Evolutionary conservation across 2,888 invertebrate genomes (phyloP), one percentile per base, ranked within the genome.

Genomic region (Nemurella pictetii): DNA sequence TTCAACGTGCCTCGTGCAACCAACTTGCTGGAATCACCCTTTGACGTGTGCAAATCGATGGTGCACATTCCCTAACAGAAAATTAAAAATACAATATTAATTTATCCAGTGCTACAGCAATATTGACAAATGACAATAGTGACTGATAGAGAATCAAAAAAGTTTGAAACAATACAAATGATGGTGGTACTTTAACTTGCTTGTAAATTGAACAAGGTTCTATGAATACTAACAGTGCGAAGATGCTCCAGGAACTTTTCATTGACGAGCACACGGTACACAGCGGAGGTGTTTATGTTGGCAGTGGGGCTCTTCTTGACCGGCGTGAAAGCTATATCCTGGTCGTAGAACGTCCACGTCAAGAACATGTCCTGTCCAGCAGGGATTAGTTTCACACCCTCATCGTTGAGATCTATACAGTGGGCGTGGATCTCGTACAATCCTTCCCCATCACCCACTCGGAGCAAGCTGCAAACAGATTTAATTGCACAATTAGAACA

Each of bases 341-440:
- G 85, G 20, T 85, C 83, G 36, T 83, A 83, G 80, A 85, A 85
- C 5, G 7, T 15, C 85, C 85, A 85, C n/a, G 85, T 85, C 28
- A 85, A 73, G 74, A 83, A 85, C n/a, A 85, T 55, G 25, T 20
- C 30, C 30, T 30, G 72, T 15, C 12, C 36, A 3, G 15, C 35
- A 4, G 35, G 35, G 12, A 81, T 26, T n/a, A 25, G 30, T 0
- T 0, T 26, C 26, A 20, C 20, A n/a, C 80, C 80, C 36, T 81
- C 80, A 0, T 30, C 15, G 7, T n/a, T n/a, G 25, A 81, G 80
- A 9, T 81, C 32, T 7, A 81, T 36, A 35, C 35, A 81, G 25
- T 35, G 35, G 25, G 36, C 80, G 26, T 81, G 80, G 35, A 81
- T 30, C 36, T 81, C 80, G 26, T 35, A 81, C 80, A 81, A 36